Percentiles rank a stretch among this genome's conserved stretches.
These are phyloP conservation scores for Achlya flavicornis DNA, from an alignment of 2,888 invertebrate species.

Conservation along the genomic window DNA sequence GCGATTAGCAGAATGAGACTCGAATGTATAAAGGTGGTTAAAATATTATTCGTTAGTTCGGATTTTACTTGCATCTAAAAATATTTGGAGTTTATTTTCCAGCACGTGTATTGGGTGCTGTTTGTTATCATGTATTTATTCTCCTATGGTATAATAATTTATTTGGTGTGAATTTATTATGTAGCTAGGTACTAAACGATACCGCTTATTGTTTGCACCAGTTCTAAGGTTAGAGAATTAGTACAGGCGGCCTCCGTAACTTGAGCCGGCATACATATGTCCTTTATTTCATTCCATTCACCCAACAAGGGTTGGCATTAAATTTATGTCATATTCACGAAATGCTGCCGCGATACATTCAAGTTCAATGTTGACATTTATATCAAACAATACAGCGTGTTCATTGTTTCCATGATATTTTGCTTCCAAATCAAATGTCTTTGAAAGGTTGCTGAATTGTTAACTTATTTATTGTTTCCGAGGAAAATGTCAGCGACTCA, in stretches of 20 bases:
- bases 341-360: slow-evolving; percentile 50
- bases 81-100: too few species aligned
- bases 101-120: too few species aligned
- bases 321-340: slow-evolving; percentile 80
- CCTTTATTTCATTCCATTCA: slow-evolving; percentile 75
- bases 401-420: slow-evolving; percentile 55
- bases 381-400: slow-evolving; percentile 73
- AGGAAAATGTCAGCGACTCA: slow-evolving; percentile 48
- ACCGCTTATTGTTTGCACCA: slow-evolving; percentile 33
- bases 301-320: slow-evolving; percentile 73
- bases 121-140: too few species aligned
- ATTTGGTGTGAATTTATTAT: background rate
- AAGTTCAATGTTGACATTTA: slow-evolving; percentile 80
- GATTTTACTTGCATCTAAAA: too few species aligned
- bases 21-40: too few species aligned
- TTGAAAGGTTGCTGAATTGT: slow-evolving; percentile 50
- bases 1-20: slow-evolving; percentile 20
- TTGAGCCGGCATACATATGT: slow-evolving; percentile 76
- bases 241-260: slow-evolving; percentile 71
- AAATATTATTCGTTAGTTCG: too few species aligned
- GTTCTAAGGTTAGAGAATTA: slow-evolving; percentile 56
- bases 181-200: slow-evolving; percentile 24
- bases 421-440: slow-evolving; percentile 57
- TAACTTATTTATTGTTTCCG: slow-evolving; percentile 39
- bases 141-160: background rate